A percentile compares a stretch with the other conserved stretches of the same genome.
Evolutionary conservation across 2,888 invertebrate species (phyloP).

Genomic region (Gymnosoma rotundatum): DNA sequence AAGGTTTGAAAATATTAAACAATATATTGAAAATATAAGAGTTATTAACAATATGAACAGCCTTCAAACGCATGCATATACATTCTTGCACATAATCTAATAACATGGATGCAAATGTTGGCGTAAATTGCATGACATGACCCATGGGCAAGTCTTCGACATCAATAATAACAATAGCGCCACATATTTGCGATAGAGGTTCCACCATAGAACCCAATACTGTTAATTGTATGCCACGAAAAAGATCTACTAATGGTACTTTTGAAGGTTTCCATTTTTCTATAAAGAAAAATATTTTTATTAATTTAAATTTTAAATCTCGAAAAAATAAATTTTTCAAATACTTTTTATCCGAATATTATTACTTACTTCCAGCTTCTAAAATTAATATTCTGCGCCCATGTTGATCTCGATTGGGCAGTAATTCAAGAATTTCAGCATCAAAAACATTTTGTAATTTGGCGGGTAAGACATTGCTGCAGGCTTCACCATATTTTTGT

Average conservation of each 20-base stretch:
- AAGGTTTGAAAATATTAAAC: constrained; percentile 93
- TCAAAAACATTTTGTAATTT: constrained; percentile 86
- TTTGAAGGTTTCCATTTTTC: constrained; percentile 90
- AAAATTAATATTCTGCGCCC: constrained; percentile 88
- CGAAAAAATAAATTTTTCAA: no score
- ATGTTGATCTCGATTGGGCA: constrained; percentile 87
- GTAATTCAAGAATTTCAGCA: constrained; percentile 86
- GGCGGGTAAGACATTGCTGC: constrained; percentile 85
- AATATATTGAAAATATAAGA: constrained; percentile 93
- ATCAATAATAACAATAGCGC: constrained; percentile 88
- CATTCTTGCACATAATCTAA: constrained; percentile 91
- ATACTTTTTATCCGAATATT: no score
- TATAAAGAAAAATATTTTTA: constrained; percentile 76
- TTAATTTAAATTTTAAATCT: neutral
- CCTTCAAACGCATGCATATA: constrained; percentile 91
- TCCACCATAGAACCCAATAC: constrained; percentile 90
- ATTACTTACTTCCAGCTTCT: constrained; percentile 87
- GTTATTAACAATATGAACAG: constrained; percentile 94
- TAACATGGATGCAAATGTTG: constrained; percentile 88
- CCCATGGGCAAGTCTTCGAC: constrained; percentile 88
- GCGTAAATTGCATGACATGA: constrained; percentile 90
- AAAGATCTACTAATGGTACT: constrained; percentile 86
- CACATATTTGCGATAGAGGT: constrained; percentile 89
- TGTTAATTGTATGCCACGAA: constrained; percentile 86
- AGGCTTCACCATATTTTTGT: constrained; percentile 85